These are phyloP conservation scores for Chaetodon trifasciatus DNA, from an alignment of 2,797 vertebrate genomes.

Conservation along the genomic window DNA sequence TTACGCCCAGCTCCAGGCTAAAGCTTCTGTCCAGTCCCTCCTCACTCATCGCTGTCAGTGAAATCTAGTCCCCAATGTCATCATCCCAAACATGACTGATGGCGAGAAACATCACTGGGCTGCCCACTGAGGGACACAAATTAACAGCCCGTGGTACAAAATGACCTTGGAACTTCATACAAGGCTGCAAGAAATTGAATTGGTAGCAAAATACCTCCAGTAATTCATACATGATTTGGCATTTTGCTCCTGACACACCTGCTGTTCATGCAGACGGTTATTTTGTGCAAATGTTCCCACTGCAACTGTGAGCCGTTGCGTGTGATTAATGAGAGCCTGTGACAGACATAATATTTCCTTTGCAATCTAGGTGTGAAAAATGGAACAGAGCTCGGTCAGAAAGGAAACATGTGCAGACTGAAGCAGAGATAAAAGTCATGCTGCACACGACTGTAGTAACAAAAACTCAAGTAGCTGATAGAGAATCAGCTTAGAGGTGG, in stretches of 20 bases:
- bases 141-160: conserved; percentile 6
- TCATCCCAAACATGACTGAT: conserved; percentile 35
- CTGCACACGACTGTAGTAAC: neutral
- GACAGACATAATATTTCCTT: conserved; percentile 17
- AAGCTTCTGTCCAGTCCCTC: conserved; percentile 21
- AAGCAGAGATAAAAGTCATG: neutral
- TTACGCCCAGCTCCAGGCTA: conserved; percentile 14
- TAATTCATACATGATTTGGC: neutral
- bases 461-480: neutral
- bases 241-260: neutral
- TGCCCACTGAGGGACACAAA: conserved; percentile 1
- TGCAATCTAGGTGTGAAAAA: conserved; percentile 34
- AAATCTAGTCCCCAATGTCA: conserved; percentile 20
- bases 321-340: conserved; percentile 24
- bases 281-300: neutral
- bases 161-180: conserved; percentile 4
- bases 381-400: neutral
- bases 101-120: conserved; percentile 1
- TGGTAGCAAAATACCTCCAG: neutral
- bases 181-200: neutral
- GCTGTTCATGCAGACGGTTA: neutral
- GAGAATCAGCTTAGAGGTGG: neutral
- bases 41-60: conserved; percentile 20
- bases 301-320: neutral
- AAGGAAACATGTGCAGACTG: conserved; percentile 7